These are phyloP conservation scores for Galago senegalensis DNA, from an alignment of 2,797 vertebrate species.

Conservation along the genomic window DNA sequence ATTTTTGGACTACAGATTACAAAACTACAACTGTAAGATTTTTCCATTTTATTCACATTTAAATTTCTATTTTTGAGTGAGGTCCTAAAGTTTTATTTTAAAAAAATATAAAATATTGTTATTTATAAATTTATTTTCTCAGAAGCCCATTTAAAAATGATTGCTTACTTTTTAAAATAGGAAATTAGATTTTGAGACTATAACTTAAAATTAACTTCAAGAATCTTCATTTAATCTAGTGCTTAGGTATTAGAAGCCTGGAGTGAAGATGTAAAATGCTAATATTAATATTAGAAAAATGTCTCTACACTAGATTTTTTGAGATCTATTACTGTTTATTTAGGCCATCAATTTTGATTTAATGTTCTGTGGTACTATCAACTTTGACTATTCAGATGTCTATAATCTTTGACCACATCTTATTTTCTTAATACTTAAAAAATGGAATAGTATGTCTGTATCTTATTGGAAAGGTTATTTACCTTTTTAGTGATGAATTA, in stretches of 20 bases:
- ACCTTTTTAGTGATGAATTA: conserved; percentile 18
- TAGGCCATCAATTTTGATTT: not conserved
- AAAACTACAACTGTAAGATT: not conserved
- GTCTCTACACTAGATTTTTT: not conserved
- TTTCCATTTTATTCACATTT: conserved; percentile 2
- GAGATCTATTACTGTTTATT: not conserved
- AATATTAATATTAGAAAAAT: not conserved
- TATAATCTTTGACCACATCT: not conserved
- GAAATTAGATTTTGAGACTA: not conserved
- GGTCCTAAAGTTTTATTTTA: not conserved
- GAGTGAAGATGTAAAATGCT: not conserved
- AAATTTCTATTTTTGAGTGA: not conserved
- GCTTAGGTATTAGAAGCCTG: not conserved
- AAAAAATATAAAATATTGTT: not conserved
- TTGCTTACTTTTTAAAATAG: not conserved
- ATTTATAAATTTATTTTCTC: not conserved
- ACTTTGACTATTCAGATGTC: not conserved
- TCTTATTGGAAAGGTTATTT: not conserved
- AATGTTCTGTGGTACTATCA: not conserved
- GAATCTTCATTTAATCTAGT: not conserved
- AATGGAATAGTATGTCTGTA: not conserved
- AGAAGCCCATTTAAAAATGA: not conserved
- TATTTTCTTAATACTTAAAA: conserved; percentile 43
- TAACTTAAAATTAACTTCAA: conserved; percentile 4
- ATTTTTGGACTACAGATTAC: not conserved